A percentile compares a stretch with the other conserved stretches of the same genome.
These are phyloP conservation scores for Ceratotherium simum DNA, from an alignment of 2,113 vertebrate species.

Conservation along the genomic window DNA sequence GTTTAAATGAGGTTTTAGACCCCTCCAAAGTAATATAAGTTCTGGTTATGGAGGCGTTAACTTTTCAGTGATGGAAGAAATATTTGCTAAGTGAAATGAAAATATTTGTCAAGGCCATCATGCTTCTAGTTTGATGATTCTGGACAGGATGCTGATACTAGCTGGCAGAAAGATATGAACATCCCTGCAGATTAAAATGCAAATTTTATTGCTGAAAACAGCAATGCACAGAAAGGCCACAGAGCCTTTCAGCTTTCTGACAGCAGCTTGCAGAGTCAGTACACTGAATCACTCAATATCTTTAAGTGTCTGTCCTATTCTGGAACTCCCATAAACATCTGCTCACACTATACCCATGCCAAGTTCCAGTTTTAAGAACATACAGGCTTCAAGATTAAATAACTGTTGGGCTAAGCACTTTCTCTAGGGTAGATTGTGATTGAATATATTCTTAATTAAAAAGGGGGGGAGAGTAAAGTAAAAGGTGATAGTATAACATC, in stretches of 20 bases:
- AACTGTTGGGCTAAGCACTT: background rate
- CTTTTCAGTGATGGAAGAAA: slow-evolving; percentile 45
- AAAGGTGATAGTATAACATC: background rate
- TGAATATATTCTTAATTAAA: background rate
- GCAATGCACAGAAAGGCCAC: slow-evolving; percentile 48
- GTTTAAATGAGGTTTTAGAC: slow-evolving; percentile 66
- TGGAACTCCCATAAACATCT: slow-evolving; percentile 44
- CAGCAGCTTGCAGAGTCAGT: slow-evolving; percentile 55
- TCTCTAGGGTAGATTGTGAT: background rate
- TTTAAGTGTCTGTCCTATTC: slow-evolving; percentile 53
- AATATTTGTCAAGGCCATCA: slow-evolving; percentile 51
- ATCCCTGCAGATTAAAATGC: slow-evolving; percentile 72
- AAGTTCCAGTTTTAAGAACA: slow-evolving; percentile 25
- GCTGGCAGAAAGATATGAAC: slow-evolving; percentile 56
- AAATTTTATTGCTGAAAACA: slow-evolving; percentile 76
- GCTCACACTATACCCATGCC: background rate
- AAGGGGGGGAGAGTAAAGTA: background rate
- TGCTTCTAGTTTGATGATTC: slow-evolving; percentile 56
- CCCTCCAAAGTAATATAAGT: slow-evolving; percentile 63
- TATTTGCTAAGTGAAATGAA: slow-evolving; percentile 70
- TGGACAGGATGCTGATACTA: slow-evolving; percentile 58
- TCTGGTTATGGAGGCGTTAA: slow-evolving; percentile 50
- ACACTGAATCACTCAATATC: slow-evolving; percentile 39
- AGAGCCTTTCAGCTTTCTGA: slow-evolving; percentile 45
- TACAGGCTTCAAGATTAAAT: slow-evolving; percentile 12